These are phyloP conservation scores for Cordylochernes scorpioides DNA, from an alignment of 2,888 invertebrate species.

Conservation along the genomic window DNA sequence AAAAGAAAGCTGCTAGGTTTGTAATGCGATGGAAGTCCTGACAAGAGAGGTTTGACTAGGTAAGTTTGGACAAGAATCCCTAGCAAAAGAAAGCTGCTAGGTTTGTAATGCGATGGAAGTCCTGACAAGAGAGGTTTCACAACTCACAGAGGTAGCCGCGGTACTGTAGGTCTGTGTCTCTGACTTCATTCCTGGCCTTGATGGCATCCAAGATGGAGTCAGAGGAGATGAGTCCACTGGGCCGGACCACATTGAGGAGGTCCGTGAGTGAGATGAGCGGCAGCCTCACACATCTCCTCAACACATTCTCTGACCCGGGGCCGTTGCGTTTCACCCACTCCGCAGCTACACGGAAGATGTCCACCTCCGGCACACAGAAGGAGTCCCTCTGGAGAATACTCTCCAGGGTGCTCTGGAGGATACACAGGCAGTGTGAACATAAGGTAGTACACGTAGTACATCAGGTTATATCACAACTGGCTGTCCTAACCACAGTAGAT, in stretches of 20 bases:
- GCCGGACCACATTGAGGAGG: conserved; percentile 59
- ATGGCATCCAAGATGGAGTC: conserved; percentile 84
- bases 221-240: conserved; percentile 55
- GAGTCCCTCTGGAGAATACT: conserved; percentile 69
- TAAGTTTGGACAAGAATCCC: too few species aligned
- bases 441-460: too few species aligned
- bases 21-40: too few species aligned
- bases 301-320: conserved; percentile 23
- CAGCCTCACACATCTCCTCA: conserved; percentile 34
- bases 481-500: too few species aligned
- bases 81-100: too few species aligned
- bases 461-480: too few species aligned
- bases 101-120: too few species aligned
- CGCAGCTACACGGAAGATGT: conserved; percentile 69
- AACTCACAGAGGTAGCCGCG: conserved; percentile 31
- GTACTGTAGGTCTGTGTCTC: conserved; percentile 50
- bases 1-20: too few species aligned
- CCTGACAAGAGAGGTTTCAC: not conserved
- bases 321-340: conserved; percentile 59
- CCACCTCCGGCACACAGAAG: conserved; percentile 82
- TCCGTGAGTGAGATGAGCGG: conserved; percentile 67
- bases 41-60: too few species aligned
- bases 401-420: conserved; percentile 38
- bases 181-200: conserved; percentile 48
- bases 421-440: too few species aligned